Percentiles rank a stretch among this genome's conserved stretches.
Evolutionary conservation across 2,888 invertebrate species (phyloP).

Genomic region (Nomada lathburiana): DNA sequence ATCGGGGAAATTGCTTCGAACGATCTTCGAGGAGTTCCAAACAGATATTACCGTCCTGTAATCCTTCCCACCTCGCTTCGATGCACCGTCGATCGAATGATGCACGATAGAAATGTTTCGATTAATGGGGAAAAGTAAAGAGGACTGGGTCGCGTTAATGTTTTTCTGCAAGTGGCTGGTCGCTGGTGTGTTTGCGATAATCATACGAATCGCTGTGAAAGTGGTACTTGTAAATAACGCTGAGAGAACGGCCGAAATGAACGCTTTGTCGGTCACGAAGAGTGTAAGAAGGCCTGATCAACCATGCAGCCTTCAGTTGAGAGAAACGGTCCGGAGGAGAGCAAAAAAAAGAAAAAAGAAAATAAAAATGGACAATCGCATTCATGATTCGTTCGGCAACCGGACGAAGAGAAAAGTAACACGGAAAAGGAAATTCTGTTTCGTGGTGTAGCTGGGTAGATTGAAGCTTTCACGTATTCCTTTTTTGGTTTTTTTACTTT

Average conservation of each 20-base stretch:
- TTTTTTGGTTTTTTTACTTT: too few species aligned
- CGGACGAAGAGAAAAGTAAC: not conserved
- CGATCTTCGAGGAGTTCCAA: constrained; percentile 23
- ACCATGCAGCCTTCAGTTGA: constrained; percentile 81
- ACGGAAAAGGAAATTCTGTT: constrained; percentile 38
- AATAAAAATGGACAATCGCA: constrained; percentile 22
- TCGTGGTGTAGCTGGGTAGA: constrained; percentile 40
- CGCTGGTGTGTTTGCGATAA: constrained; percentile 44
- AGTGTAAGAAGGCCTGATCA: constrained; percentile 78
- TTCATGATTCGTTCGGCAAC: constrained; percentile 23
- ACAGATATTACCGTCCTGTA: too few species aligned
- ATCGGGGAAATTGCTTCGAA: not conserved
- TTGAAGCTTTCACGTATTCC: not conserved
- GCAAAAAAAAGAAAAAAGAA: not conserved
- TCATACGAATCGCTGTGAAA: constrained; percentile 48
- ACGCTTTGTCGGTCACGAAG: constrained; percentile 57
- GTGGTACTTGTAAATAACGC: constrained; percentile 60
- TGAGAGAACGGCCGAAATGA: constrained; percentile 51
- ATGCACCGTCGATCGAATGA: not conserved
- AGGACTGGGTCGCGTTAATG: constrained; percentile 9
- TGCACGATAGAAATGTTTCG: not conserved
- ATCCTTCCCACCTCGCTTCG: not conserved
- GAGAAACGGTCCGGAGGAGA: constrained; percentile 39
- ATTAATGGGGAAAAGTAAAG: not conserved
- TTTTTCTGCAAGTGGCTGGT: constrained; percentile 33